phyloP scores from a whole-genome alignment of 2,888 invertebrate genomes.

The Lamellibrachia satsuma region DNA sequence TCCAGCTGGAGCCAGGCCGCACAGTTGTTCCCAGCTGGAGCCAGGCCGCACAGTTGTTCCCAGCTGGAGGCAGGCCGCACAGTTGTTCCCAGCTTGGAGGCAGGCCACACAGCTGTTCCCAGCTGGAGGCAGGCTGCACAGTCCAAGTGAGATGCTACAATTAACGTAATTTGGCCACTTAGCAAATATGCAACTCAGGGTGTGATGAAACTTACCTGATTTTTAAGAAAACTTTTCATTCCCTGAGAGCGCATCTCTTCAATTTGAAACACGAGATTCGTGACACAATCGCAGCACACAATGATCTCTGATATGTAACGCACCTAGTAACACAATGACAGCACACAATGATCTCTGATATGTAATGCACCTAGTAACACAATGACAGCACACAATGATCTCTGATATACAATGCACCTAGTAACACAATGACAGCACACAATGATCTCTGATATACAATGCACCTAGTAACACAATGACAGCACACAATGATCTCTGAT shows the following conservation, averaged over 20 bases:
- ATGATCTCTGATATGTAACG: constrained; percentile 85
- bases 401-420: constrained; percentile 80
- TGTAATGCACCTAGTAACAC: constrained; percentile 73
- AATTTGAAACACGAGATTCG: constrained; percentile 88
- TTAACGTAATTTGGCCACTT: not conserved
- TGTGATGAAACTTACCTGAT: constrained; percentile 76
- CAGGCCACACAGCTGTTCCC: no score
- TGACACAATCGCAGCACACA: constrained; percentile 84
- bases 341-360: not conserved
- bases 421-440: constrained; percentile 30
- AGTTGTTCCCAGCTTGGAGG: not conserved
- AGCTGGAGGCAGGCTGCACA: not conserved
- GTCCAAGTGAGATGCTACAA: not conserved
- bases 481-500: constrained; percentile 85
- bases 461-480: constrained; percentile 80
- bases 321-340: constrained; percentile 53
- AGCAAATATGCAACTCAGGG: not conserved
- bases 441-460: not conserved
- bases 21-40: not conserved
- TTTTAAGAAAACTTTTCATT: constrained; percentile 85
- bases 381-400: constrained; percentile 84
- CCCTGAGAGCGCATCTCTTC: constrained; percentile 96
- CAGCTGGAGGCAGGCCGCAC: not conserved
- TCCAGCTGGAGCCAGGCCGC: not conserved
- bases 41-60: not conserved